Conservation (phyloP, 2,888 invertebrate genomes). For the Drosophila cognata region DNA sequence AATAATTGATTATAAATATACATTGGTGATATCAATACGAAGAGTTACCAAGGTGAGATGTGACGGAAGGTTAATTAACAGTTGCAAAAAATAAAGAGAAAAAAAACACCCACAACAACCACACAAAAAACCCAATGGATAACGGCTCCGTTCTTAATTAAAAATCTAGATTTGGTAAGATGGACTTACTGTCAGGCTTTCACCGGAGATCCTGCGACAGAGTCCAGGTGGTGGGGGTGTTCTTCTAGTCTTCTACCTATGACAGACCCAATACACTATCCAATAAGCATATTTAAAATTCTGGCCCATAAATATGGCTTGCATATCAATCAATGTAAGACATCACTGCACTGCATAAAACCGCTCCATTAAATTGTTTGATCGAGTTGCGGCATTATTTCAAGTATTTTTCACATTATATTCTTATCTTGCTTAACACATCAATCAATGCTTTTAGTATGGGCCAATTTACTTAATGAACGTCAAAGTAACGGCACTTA, state of each 20-base stretch:
- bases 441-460: slow-evolving; percentile 28
- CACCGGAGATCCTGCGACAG: too few species aligned
- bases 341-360: background rate
- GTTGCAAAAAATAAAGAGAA: background rate
- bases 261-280: background rate
- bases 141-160: background rate
- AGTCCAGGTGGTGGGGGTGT: background rate
- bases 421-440: slow-evolving; percentile 48
- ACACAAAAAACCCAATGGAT: background rate
- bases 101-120: background rate
- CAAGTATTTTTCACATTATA: slow-evolving; percentile 23
- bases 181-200: background rate
- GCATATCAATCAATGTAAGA: background rate
- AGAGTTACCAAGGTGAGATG: slow-evolving; percentile 19
- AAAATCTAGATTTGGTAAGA: background rate
- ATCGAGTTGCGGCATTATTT: slow-evolving; percentile 46
- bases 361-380: background rate
- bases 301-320: background rate
- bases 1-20: slow-evolving; percentile 1
- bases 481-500: slow-evolving; percentile 52
- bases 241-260: background rate
- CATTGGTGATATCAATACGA: background rate
- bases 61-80: background rate
- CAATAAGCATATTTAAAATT: background rate
- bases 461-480: slow-evolving; percentile 54